Percentiles rank a stretch among this genome's conserved stretches.
Evolutionary conservation across 2,888 invertebrate species (phyloP).

Genomic region (Nemurella pictetii): DNA sequence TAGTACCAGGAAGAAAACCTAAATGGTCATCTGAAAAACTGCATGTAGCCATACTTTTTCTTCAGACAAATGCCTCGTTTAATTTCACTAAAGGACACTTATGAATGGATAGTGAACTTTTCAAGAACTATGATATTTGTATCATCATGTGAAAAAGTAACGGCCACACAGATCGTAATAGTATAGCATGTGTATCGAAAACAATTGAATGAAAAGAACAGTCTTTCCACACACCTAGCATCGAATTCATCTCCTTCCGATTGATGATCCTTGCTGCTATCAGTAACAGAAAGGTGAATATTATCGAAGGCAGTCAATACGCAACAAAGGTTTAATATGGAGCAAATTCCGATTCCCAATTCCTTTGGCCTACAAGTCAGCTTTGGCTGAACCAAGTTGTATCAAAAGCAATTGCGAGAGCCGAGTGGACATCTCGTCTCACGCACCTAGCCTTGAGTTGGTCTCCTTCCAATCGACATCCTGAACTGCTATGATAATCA

Average conservation of each 20-base stretch:
- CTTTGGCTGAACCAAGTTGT: background rate
- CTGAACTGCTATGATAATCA: background rate
- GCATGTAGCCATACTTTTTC: background rate
- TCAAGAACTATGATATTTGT: background rate
- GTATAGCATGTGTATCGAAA: no score
- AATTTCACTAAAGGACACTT: background rate
- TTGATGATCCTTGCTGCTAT: no score
- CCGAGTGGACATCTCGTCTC: background rate
- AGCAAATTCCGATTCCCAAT: no score
- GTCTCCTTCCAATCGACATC: background rate
- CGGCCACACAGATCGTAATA: background rate
- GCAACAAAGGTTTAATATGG: background rate
- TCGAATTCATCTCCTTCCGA: no score
- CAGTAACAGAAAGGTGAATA: no score
- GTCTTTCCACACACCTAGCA: no score
- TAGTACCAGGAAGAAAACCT: no score
- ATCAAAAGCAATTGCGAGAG: background rate
- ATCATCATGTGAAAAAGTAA: background rate
- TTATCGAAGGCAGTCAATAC: no score
- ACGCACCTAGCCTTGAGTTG: background rate
- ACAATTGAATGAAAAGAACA: no score
- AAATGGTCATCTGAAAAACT: no score
- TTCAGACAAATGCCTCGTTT: background rate
- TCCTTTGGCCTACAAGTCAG: background rate
- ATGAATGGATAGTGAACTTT: background rate